Percentiles rank a stretch among this genome's conserved stretches.
These are phyloP conservation scores for Congeria kusceri DNA, from an alignment of 2,888 invertebrate genomes.

Conservation along the genomic window DNA sequence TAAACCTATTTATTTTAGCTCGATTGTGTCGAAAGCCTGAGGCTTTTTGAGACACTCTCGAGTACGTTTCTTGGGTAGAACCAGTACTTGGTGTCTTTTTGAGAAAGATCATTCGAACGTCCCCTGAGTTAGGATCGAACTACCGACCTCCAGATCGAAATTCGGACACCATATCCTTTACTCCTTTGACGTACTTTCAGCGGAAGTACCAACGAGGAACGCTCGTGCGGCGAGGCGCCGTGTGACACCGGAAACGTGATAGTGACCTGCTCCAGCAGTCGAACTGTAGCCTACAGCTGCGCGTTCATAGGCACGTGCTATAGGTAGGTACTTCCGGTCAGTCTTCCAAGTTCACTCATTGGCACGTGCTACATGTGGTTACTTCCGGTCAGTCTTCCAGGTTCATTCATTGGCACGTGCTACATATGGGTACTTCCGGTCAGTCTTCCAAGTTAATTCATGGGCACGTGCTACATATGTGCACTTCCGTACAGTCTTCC, in stretches of 20 bases:
- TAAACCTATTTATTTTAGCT: too few relatives aligned
- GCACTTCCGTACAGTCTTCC: neutral
- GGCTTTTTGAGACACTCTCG: too few relatives aligned
- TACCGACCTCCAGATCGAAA: too few relatives aligned
- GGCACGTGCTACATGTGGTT: conserved; percentile 17
- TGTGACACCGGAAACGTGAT: conserved; percentile 23
- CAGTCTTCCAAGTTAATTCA: neutral
- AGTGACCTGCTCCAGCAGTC: conserved; percentile 15
- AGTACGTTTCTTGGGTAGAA: too few relatives aligned
- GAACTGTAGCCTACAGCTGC: neutral
- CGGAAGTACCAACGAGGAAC: conserved; percentile 6
- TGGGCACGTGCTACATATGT: conserved; percentile 14
- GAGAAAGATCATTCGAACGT: too few relatives aligned
- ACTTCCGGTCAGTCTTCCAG: too few relatives aligned
- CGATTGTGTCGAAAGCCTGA: too few relatives aligned
- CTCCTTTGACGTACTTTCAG: conserved; percentile 13
- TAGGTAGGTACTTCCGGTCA: conserved; percentile 4
- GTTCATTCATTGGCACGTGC: conserved; percentile 14
- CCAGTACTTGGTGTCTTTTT: too few relatives aligned
- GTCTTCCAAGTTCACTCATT: neutral
- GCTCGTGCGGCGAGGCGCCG: conserved; percentile 17
- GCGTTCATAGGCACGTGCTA: conserved; percentile 16
- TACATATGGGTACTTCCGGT: conserved; percentile 1
- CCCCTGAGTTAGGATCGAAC: too few relatives aligned
- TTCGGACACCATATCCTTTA: too few relatives aligned